phyloP scores from a whole-genome alignment of 2,113 vertebrate genomes.

The Catharus fuscescens region DNA sequence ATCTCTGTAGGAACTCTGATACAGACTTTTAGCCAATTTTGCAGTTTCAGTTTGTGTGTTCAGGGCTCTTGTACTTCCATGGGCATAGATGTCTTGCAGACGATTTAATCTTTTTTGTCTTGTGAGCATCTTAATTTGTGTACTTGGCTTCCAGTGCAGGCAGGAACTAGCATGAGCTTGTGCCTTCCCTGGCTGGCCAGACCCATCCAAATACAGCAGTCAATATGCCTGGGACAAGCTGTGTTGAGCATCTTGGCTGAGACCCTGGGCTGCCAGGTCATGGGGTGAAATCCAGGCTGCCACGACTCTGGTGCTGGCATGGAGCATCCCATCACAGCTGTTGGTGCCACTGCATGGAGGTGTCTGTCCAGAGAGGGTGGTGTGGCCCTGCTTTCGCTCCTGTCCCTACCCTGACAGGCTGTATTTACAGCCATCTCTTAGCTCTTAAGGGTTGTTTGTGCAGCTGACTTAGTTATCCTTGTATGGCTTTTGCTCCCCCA shows the following conservation, averaged over 20 bases:
- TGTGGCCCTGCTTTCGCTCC: rapidly evolving
- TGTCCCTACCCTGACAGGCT: not conserved
- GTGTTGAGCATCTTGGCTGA: not conserved
- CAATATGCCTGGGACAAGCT: not conserved
- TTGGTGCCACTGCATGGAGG: rapidly evolving
- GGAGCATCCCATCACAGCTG: not conserved
- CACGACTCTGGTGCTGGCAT: rapidly evolving
- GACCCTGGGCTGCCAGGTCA: not conserved
- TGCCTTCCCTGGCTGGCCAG: not conserved
- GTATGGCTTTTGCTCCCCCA: not conserved
- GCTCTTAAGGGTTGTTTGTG: not conserved
- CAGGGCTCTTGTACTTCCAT: not conserved
- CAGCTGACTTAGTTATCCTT: not conserved
- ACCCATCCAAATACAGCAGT: not conserved
- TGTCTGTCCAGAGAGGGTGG: not conserved
- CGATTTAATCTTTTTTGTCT: rapidly evolving
- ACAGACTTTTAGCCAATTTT: not conserved
- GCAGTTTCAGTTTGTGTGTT: not conserved
- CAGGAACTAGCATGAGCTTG: not conserved
- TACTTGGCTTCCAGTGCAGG: not conserved
- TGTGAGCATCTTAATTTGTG: not conserved
- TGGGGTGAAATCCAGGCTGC: not conserved
- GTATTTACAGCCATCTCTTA: not conserved
- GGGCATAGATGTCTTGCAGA: not conserved
- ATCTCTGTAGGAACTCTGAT: not conserved